A percentile compares a stretch with the other conserved stretches of the same genome.
phyloP scores from a whole-genome alignment of 2,113 vertebrate species.

The Spermophilus dauricus region DNA sequence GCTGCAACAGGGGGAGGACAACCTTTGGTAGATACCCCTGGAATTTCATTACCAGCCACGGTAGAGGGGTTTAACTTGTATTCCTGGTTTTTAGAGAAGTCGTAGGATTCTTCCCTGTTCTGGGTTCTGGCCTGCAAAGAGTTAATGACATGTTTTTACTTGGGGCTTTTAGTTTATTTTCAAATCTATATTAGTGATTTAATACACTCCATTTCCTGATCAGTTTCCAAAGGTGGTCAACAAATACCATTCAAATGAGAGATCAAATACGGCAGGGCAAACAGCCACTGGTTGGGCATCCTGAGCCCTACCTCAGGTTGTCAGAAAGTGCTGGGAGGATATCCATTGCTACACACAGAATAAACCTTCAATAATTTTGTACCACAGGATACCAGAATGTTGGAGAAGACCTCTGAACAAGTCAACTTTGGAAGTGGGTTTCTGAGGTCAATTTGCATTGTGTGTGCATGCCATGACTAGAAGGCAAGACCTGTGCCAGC shows the following conservation, averaged over 20 bases:
- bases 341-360: not conserved
- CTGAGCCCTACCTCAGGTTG: not conserved
- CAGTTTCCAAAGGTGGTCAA: conserved; percentile 78
- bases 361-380: not conserved
- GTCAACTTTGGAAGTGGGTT: not conserved
- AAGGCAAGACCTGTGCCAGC: not conserved
- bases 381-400: not conserved
- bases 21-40: conserved; percentile 83
- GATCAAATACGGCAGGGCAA: not conserved
- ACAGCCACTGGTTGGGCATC: not conserved
- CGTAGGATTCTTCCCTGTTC: conserved; percentile 91
- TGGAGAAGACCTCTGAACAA: not conserved
- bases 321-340: not conserved
- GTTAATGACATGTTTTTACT: conserved; percentile 59
- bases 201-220: conserved; percentile 80
- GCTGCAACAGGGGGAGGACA: conserved; percentile 93
- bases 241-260: conserved; percentile 10
- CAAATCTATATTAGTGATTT: conserved; percentile 76
- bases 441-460: not conserved
- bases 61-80: conserved; percentile 88
- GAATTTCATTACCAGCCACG: conserved; percentile 89
- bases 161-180: conserved; percentile 29
- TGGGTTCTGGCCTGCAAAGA: conserved; percentile 89
- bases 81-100: conserved; percentile 90
- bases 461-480: too few relatives aligned